These are phyloP conservation scores for Syngnathus scovelli DNA, from an alignment of 2,113 vertebrate species.

Conservation along the genomic window DNA sequence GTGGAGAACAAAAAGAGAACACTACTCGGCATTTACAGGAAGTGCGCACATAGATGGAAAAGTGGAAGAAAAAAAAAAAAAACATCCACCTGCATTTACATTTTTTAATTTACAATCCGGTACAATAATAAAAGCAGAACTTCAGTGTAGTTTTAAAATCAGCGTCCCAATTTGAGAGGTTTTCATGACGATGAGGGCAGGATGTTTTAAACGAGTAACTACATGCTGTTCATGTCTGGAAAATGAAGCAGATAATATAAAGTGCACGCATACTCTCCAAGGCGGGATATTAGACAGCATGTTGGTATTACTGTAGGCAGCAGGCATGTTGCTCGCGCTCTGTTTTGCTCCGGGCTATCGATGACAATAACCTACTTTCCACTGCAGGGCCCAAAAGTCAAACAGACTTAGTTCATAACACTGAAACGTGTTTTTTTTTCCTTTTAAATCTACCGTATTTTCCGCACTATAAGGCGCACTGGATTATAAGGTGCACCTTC, in stretches of 20 bases:
- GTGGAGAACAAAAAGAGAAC: conserved; percentile 58
- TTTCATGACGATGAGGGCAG: too few species aligned
- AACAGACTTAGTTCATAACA: conserved; percentile 33
- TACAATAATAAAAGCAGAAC: too few species aligned
- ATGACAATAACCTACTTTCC: conserved; percentile 63
- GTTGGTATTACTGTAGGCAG: conserved; percentile 53
- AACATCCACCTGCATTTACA: conserved; percentile 25
- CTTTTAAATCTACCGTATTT: too few species aligned
- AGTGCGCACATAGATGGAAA: conserved; percentile 8
- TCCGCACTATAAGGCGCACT: too few species aligned
- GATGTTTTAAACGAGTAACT: too few species aligned
- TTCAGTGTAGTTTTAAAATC: too few species aligned
- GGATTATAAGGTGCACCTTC: too few species aligned
- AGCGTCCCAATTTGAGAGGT: too few species aligned
- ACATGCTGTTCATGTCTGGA: not conserved
- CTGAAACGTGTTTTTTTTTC: not conserved
- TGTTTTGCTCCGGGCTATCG: conserved; percentile 48
- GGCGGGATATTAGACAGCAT: conserved; percentile 42
- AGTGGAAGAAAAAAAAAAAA: not conserved
- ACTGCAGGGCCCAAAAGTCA: conserved; percentile 30
- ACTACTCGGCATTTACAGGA: conserved; percentile 49
- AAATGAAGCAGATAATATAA: not conserved
- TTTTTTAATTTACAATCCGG: conserved; percentile 6
- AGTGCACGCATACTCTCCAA: conserved; percentile 14
- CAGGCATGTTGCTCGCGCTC: conserved; percentile 52